These are phyloP conservation scores for Siderastrea siderea DNA, from an alignment of 92 coral and sea anemone genomes.

Conservation along the genomic window DNA sequence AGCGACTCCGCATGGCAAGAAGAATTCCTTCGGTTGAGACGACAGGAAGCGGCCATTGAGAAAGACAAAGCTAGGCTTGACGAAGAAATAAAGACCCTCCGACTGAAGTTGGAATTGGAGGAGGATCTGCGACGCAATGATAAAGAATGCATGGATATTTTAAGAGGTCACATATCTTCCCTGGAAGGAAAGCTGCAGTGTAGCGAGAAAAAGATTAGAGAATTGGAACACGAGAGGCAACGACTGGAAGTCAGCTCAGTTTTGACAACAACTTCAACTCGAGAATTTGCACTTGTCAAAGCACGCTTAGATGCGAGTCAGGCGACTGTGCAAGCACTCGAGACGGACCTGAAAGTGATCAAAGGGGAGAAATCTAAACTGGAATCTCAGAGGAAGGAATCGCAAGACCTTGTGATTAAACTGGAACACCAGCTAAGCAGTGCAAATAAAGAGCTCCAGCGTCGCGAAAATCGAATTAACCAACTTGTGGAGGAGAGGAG, in stretches of 20 bases:
- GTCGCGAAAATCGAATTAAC: slow-evolving; percentile 66
- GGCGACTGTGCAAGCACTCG: slow-evolving; percentile 73
- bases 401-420: slow-evolving; percentile 61
- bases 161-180: slow-evolving; percentile 74
- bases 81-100: slow-evolving; percentile 77
- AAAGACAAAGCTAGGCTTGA: slow-evolving; percentile 65
- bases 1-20: slow-evolving; percentile 52
- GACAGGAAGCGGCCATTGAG: slow-evolving; percentile 45
- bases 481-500: slow-evolving; percentile 75
- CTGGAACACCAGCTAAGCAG: slow-evolving; percentile 60
- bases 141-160: slow-evolving; percentile 84
- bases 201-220: slow-evolving; percentile 73
- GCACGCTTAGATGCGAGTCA: slow-evolving; percentile 64
- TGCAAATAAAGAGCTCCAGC: slow-evolving; percentile 58
- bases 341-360: slow-evolving; percentile 57
- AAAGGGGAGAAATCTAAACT: slow-evolving; percentile 62
- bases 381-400: slow-evolving; percentile 52
- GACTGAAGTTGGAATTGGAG: slow-evolving; percentile 71
- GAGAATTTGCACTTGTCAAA: slow-evolving; percentile 50
- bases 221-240: slow-evolving; percentile 71
- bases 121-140: slow-evolving; percentile 85
- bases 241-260: slow-evolving; percentile 56
- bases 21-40: slow-evolving; percentile 41
- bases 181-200: slow-evolving; percentile 77
- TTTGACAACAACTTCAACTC: slow-evolving; percentile 32